Conservation (phyloP, 2,888 invertebrate genomes). For the Apodemia duryi region DNA sequence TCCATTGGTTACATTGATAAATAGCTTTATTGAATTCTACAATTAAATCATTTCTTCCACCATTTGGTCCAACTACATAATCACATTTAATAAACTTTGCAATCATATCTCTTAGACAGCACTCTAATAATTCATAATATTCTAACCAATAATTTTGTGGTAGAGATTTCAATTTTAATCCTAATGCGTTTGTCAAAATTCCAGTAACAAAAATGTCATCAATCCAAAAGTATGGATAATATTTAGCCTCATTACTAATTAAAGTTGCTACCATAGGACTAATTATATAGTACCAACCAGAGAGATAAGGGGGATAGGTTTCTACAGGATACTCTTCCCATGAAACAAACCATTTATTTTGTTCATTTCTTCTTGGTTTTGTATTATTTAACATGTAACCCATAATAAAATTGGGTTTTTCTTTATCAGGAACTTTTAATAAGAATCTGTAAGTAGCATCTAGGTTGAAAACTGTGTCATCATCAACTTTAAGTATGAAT, state of each 20-base stretch:
- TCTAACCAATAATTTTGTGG: constrained; percentile 82
- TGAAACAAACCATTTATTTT: constrained; percentile 91
- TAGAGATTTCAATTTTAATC: constrained; percentile 78
- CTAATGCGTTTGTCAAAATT: constrained; percentile 80
- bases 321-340: constrained; percentile 80
- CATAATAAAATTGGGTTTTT: constrained; percentile 57
- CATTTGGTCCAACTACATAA: constrained; percentile 86
- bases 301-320: constrained; percentile 86
- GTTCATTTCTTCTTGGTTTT: constrained; percentile 81
- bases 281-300: constrained; percentile 91
- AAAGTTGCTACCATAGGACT: constrained; percentile 81
- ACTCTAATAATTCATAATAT: constrained; percentile 85
- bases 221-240: constrained; percentile 91
- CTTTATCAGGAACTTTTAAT: constrained; percentile 32
- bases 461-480: constrained; percentile 87
- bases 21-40: constrained; percentile 82
- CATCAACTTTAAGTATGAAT: constrained; percentile 89
- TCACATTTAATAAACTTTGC: constrained; percentile 81
- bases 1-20: constrained; percentile 73
- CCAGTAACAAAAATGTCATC: constrained; percentile 94
- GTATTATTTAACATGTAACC: constrained; percentile 84
- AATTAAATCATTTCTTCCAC: constrained; percentile 85
- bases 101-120: constrained; percentile 83
- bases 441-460: constrained; percentile 60
- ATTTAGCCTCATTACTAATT: constrained; percentile 75